Base-by-base conservation (phyloP, 2,113 vertebrate species). In the Calypte anna region DNA sequence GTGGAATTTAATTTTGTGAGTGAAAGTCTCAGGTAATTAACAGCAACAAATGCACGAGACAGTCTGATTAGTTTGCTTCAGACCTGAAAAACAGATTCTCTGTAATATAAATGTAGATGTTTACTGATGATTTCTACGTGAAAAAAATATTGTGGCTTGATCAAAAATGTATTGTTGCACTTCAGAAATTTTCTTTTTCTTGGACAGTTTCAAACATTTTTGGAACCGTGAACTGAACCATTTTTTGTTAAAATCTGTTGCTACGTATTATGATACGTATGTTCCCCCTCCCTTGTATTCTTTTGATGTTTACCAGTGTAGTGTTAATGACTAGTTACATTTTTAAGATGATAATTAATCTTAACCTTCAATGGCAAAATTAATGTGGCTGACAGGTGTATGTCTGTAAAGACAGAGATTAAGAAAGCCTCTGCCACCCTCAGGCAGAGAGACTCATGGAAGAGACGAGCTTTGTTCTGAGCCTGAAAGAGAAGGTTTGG, bases 261-360 rank as follows among this genome's bases (percentile, higher is more conserved):
- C 5, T 78, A 10, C 62, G 1, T 4, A 74, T 81, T 14, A 36
- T 0, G 0, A 3, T 23, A 4, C 4, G 17, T 44, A 8, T 64
- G 15, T 18, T 87, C 5, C 10, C 5, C 3, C 36, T 7, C 51
- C 53, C 53, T 75, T 22, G 36, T 14, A 36, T 2, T 3, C 11
- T 59, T 76, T 54, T 12, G 19, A 15, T 25, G 7, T 36, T 77
- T 80, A 15, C 4, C 36, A 28, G 3, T 43, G 62, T 6, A 50
- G 24, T 18, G n/a, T 80, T 44, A 59, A 68, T 40, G 10, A 13
- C 31, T 73, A 10, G 4, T 73, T 64, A 14, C 9, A 20, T 24
- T 57, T 55, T 59, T 46, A 80, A 86, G 3, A 21, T 48, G 22
- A 14, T 31, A 76, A 80, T 43, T 79, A 88, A 75, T 25, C 1